Conservation (phyloP, 2,113 vertebrate species). For the Chloroceryle aenea region DNA sequence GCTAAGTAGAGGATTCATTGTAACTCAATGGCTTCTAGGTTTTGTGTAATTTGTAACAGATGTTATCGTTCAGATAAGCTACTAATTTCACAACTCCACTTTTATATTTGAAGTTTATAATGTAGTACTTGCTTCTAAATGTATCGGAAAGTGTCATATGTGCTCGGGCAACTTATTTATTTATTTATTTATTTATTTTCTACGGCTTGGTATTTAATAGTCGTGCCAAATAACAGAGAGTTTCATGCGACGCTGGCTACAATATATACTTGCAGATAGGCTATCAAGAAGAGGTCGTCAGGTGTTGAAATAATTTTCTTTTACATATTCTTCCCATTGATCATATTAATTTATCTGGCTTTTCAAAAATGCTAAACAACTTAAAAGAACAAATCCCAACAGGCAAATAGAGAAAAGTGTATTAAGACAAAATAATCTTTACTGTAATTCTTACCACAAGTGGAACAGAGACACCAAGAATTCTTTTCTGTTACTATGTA, state of each 20-base stretch:
- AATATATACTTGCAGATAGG: not conserved
- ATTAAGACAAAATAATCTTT: not conserved
- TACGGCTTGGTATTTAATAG: not conserved
- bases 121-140: not conserved
- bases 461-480: not conserved
- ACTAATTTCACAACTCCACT: conserved; percentile 25
- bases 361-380: not conserved
- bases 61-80: conserved; percentile 38
- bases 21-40: conserved; percentile 9
- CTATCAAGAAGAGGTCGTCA: not conserved
- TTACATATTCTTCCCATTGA: not conserved
- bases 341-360: not conserved
- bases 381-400: not conserved
- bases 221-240: not conserved
- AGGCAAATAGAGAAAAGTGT: not conserved
- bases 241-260: not conserved
- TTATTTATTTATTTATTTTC: not conserved
- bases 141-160: not conserved
- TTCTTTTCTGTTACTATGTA: not conserved
- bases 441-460: not conserved
- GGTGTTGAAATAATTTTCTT: not conserved
- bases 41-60: conserved; percentile 65
- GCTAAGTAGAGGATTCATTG: conserved; percentile 25
- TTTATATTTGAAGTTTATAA: conserved; percentile 34
- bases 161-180: no score